phyloP scores from a whole-genome alignment of 2,113 vertebrate species.

The Aegithalos caudatus region DNA sequence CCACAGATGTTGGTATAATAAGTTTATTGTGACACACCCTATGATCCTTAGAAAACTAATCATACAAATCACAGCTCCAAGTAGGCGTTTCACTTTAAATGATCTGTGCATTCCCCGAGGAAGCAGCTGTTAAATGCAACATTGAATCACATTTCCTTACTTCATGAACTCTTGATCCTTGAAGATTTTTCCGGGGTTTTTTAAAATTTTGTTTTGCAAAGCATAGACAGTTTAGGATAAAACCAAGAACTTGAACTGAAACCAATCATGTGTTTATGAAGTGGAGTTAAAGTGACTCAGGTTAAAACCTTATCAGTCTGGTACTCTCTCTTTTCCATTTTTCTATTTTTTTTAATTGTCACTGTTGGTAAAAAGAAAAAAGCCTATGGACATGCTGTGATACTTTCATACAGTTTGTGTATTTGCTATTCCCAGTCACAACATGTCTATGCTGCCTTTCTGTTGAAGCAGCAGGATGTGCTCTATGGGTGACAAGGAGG shows the following conservation, averaged over 20 bases:
- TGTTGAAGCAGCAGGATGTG: background rate
- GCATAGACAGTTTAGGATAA: background rate
- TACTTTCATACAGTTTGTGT: background rate
- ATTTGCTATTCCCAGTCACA: background rate
- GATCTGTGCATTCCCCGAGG: background rate
- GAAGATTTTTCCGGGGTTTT: background rate
- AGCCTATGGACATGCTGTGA: background rate
- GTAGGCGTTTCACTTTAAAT: background rate
- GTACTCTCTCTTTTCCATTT: background rate
- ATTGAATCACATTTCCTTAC: background rate
- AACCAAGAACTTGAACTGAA: background rate
- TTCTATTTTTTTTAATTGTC: background rate
- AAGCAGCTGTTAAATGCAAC: background rate
- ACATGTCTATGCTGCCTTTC: background rate
- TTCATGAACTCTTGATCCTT: background rate
- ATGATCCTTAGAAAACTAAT: background rate
- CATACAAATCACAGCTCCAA: background rate
- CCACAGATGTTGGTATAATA: background rate
- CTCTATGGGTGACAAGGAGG: background rate
- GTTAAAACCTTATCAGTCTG: background rate
- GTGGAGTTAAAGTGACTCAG: background rate
- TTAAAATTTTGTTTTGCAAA: background rate
- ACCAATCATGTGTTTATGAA: background rate
- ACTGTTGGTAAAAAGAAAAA: background rate
- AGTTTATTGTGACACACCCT: constrained; percentile 14